Percentiles rank a stretch among this genome's conserved stretches.
Conservation (phyloP, 2,113 vertebrate species). For the Elephas maximus region DNA sequence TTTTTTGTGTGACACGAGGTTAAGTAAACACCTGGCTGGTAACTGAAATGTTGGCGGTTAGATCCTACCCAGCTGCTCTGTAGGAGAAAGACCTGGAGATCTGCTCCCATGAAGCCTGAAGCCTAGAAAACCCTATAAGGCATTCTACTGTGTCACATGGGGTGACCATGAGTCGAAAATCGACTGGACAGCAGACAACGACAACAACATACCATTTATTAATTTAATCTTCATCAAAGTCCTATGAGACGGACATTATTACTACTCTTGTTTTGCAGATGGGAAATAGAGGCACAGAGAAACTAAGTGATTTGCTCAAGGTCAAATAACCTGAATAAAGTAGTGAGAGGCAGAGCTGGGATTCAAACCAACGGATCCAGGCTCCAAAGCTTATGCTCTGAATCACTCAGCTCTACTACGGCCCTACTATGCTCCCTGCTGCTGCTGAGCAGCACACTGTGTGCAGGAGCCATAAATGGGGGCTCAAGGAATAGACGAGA, state of each 20-base stretch:
- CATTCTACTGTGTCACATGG: no score
- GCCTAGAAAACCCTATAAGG: no score
- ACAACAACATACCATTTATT: background rate
- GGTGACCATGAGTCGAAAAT: no score
- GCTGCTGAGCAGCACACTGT: background rate
- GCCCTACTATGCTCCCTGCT: background rate
- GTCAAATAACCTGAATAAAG: background rate
- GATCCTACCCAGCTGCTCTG: no score
- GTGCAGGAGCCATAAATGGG: no score
- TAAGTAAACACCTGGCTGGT: no score
- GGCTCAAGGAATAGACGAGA: background rate
- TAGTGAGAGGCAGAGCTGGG: background rate
- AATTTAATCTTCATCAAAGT: background rate
- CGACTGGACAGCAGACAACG: no score
- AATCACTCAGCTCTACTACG: background rate
- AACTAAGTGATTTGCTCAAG: background rate
- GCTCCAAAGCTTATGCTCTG: background rate
- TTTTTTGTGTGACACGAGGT: no score
- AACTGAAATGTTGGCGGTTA: no score
- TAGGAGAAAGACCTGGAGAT: no score
- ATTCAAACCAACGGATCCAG: fast-evolving
- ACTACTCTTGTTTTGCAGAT: background rate
- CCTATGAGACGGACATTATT: background rate
- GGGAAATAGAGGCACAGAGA: background rate
- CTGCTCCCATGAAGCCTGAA: no score